These are phyloP conservation scores for Neodon shergylaensis DNA, from an alignment of 2,113 vertebrate species.

Conservation along the genomic window DNA sequence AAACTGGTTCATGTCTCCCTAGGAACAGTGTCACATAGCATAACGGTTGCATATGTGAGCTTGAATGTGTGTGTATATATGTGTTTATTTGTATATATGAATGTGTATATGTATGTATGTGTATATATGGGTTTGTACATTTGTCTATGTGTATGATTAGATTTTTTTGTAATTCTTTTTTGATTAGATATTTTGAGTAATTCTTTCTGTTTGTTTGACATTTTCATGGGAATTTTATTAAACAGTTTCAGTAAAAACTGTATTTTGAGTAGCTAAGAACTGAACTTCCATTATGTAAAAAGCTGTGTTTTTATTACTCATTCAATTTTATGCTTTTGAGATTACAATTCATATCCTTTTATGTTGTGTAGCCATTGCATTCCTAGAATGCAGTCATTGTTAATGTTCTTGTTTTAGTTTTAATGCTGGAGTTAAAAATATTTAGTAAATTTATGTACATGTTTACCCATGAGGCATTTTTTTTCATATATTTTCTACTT, in stretches of 20 bases:
- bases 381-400: neutral
- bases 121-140: neutral
- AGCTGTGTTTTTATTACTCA: neutral
- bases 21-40: neutral
- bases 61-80: neutral
- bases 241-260: neutral
- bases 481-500: neutral
- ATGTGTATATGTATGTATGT: too few species aligned
- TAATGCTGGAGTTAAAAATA: neutral
- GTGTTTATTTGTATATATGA: neutral
- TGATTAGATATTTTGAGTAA: neutral
- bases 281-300: neutral
- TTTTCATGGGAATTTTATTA: neutral
- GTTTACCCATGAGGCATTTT: neutral
- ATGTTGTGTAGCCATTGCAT: neutral
- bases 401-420: neutral
- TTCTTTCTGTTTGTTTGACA: neutral
- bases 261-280: neutral
- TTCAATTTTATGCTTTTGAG: neutral
- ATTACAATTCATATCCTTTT: neutral
- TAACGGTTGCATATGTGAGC: neutral
- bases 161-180: neutral
- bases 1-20: neutral
- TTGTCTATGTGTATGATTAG: neutral
- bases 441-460: neutral